Conservation (phyloP, 1,140 invertebrate species). For the Trichonephila inaurata region DNA sequence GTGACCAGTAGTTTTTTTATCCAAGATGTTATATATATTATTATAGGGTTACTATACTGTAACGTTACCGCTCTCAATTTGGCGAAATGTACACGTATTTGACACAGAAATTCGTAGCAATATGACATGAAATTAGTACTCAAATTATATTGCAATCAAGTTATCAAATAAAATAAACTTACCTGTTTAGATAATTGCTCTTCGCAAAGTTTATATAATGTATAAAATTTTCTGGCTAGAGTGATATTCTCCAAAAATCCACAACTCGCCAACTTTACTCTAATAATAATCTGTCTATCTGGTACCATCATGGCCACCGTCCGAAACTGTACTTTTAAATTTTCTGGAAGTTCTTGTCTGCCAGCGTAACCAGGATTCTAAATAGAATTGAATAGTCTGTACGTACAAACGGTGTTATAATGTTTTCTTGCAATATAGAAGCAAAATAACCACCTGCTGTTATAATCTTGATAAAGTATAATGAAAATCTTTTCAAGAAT, state of each 20-base stretch:
- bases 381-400: neutral
- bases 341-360: constrained; percentile 94
- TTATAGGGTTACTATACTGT: too few species aligned
- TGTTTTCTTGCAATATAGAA: neutral
- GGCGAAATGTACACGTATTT: too few species aligned
- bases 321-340: constrained; percentile 93
- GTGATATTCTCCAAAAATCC: constrained; percentile 98
- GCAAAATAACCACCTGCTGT: neutral
- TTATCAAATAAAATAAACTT: neutral
- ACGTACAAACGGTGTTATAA: too few species aligned
- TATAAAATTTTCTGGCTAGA: constrained; percentile 96
- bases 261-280: constrained; percentile 95
- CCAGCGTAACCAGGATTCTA: constrained; percentile 98
- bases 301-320: constrained; percentile 96
- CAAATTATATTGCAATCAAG: too few species aligned
- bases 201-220: constrained; percentile 97
- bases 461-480: too few species aligned
- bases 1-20: too few species aligned
- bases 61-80: too few species aligned
- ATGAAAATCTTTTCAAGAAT: too few species aligned
- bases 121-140: too few species aligned
- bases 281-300: constrained; percentile 91
- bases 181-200: constrained; percentile 98
- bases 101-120: too few species aligned
- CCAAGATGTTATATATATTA: too few species aligned